phyloP scores from a whole-genome alignment of 53 echinoderm and acorn worm genomes.

The Hippasteria phrygiana region DNA sequence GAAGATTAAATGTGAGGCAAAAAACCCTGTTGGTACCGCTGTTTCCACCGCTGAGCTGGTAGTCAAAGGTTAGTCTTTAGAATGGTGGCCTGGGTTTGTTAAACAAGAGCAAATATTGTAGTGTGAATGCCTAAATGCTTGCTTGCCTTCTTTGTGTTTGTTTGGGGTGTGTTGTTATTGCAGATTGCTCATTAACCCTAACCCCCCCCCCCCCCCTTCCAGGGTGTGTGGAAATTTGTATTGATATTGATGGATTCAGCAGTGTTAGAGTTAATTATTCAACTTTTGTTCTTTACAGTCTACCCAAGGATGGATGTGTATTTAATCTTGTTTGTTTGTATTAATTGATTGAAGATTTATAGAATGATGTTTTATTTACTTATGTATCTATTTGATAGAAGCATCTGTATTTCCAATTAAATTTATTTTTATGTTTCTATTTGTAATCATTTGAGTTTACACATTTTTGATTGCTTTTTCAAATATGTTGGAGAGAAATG shows the following conservation, averaged over 20 bases:
- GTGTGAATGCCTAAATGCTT: neutral
- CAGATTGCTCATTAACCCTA: neutral
- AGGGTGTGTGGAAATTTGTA: neutral
- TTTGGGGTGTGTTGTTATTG: slow-evolving; percentile 8
- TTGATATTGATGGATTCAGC: neutral
- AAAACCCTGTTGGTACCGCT: slow-evolving; percentile 87
- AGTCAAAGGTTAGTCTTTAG: slow-evolving; percentile 78
- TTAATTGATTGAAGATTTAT: neutral
- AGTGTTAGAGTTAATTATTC: too few relatives aligned
- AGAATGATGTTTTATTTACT: too few relatives aligned
- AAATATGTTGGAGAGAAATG: too few relatives aligned
- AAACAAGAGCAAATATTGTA: neutral
- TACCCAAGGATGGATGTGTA: too few relatives aligned
- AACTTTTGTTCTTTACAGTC: too few relatives aligned
- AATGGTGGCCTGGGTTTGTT: neutral
- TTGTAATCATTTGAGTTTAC: neutral
- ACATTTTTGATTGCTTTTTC: neutral
- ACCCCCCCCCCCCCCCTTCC: neutral
- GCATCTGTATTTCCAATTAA: too few relatives aligned
- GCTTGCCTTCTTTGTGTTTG: slow-evolving; percentile 46
- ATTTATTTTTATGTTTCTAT: too few relatives aligned
- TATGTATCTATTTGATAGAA: too few relatives aligned
- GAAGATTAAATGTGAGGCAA: slow-evolving; percentile 86
- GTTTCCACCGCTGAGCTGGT: slow-evolving; percentile 91
- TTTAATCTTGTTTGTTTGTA: too few relatives aligned